phyloP scores from a whole-genome alignment of 1,140 invertebrate species.

The Holotrichia oblita region DNA sequence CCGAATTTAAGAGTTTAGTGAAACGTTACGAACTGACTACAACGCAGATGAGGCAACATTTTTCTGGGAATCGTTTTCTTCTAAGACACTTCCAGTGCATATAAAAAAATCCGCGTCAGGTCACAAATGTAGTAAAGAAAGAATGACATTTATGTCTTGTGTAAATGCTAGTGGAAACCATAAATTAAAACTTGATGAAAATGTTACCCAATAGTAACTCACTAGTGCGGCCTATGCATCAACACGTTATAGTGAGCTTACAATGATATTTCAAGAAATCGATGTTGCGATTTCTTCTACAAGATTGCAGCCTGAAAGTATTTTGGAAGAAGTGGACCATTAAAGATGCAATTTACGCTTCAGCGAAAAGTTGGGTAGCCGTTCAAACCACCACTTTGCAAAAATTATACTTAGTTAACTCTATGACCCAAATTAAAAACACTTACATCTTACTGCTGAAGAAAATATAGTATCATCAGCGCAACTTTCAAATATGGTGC shows the following conservation, averaged over 20 bases:
- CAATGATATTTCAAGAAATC: too few species aligned
- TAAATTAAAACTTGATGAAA: conserved; percentile 23
- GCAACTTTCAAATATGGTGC: too few species aligned
- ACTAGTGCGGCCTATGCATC: not conserved
- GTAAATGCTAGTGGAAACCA: not conserved
- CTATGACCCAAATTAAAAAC: not conserved
- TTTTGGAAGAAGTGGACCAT: conserved; percentile 35
- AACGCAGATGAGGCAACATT: too few species aligned
- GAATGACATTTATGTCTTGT: too few species aligned
- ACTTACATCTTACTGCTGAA: not conserved
- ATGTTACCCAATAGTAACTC: not conserved
- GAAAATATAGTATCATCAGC: too few species aligned
- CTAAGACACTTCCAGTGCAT: too few species aligned
- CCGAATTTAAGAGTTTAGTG: too few species aligned
- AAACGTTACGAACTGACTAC: too few species aligned
- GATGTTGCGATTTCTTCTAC: conserved; percentile 29
- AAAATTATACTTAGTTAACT: conserved; percentile 2
- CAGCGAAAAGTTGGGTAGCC: conserved; percentile 18
- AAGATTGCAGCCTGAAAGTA: too few species aligned
- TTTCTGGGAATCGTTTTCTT: too few species aligned
- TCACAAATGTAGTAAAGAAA: too few species aligned
- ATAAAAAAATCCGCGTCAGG: too few species aligned
- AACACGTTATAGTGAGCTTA: not conserved
- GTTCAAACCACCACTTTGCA: conserved; percentile 6
- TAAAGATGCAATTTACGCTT: conserved; percentile 28